phyloP scores from a whole-genome alignment of 1,140 invertebrate genomes.

The Whitmania pigra region DNA sequence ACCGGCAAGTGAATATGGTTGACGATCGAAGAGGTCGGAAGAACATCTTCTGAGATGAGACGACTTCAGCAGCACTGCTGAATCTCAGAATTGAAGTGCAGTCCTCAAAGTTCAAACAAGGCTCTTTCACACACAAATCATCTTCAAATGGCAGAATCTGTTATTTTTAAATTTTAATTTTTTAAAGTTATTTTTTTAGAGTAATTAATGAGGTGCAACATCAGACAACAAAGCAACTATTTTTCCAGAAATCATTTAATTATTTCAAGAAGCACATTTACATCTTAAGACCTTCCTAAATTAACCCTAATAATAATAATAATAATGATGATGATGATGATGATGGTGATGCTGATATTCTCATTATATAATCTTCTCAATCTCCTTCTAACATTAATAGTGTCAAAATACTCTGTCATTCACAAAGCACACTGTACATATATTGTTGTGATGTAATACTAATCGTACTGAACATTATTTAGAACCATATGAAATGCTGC shows the following conservation, averaged over 20 bases:
- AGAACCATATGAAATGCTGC: too few species aligned
- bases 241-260: not conserved
- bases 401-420: not conserved
- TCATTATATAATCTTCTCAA: too few species aligned
- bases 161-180: not conserved
- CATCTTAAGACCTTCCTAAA: not conserved
- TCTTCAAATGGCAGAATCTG: slow-evolving; percentile 80
- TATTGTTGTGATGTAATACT: too few species aligned
- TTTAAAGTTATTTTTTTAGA: not conserved
- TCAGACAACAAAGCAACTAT: too few species aligned
- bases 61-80: slow-evolving; percentile 73
- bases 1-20: slow-evolving; percentile 81
- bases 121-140: slow-evolving; percentile 86
- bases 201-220: not conserved
- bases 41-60: slow-evolving; percentile 76
- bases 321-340: too few species aligned
- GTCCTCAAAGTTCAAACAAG: slow-evolving; percentile 87
- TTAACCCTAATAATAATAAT: not conserved
- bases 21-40: slow-evolving; percentile 89
- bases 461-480: too few species aligned
- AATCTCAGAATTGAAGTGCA: slow-evolving; percentile 83
- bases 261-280: not conserved
- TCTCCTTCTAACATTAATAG: too few species aligned
- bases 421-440: too few species aligned
- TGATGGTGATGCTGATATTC: too few species aligned